These are phyloP conservation scores for Lagodon rhomboides DNA, from an alignment of 2,797 vertebrate genomes.

Conservation along the genomic window DNA sequence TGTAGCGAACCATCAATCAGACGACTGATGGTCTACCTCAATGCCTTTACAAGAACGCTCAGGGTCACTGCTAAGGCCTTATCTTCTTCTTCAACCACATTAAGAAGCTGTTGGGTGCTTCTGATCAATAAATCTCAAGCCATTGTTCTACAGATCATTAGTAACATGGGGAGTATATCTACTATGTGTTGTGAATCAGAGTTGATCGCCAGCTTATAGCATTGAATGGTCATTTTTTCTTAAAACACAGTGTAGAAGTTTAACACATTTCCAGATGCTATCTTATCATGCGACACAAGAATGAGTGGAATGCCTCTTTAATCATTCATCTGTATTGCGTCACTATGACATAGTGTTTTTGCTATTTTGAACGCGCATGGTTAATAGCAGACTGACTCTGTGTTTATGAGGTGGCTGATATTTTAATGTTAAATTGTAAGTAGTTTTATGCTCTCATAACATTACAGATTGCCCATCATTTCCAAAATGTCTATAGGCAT, in stretches of 20 bases:
- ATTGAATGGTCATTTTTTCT: not conserved
- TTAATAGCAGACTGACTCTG: not conserved
- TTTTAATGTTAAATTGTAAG: not conserved
- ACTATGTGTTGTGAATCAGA: constrained; percentile 8
- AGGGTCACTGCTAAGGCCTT: constrained; percentile 42
- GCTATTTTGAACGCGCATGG: not conserved
- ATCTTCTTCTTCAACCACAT: constrained; percentile 34
- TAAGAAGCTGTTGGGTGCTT: constrained; percentile 14
- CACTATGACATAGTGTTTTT: not conserved
- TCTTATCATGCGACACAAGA: not conserved
- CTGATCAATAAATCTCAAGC: constrained; percentile 28
- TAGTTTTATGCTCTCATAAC: not conserved
- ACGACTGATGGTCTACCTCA: constrained; percentile 33
- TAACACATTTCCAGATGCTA: constrained; percentile 17
- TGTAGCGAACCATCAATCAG: constrained; percentile 28
- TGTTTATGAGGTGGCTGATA: not conserved
- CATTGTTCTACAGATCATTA: not conserved
- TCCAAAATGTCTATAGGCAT: not conserved
- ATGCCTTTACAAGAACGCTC: constrained; percentile 13
- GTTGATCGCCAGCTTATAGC: constrained; percentile 2
- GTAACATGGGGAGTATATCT: not conserved
- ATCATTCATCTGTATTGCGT: not conserved
- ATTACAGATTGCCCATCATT: too few species aligned
- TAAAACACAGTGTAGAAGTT: not conserved
- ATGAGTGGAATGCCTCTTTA: constrained; percentile 19